A percentile compares a stretch with the other conserved stretches of the same genome.
Conservation (phyloP, 2,888 invertebrate genomes). For the Ormia ochracea region DNA sequence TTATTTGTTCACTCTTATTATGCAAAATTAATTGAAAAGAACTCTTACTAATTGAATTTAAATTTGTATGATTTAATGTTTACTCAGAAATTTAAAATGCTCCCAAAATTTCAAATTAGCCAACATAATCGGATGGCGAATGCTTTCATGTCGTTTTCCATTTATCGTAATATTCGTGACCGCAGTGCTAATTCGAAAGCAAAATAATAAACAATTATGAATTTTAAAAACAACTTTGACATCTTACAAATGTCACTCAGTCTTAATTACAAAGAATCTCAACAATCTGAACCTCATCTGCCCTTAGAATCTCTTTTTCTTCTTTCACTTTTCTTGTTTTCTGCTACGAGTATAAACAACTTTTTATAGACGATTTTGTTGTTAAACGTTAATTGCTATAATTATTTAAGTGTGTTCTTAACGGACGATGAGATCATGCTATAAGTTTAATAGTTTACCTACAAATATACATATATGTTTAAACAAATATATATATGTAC, state of each 20-base stretch:
- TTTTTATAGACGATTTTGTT: slow-evolving; percentile 16
- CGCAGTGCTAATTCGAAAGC: slow-evolving; percentile 17
- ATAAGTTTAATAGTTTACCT: slow-evolving; percentile 56
- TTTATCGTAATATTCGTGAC: neutral
- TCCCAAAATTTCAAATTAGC: slow-evolving; percentile 4
- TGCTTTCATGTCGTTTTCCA: neutral
- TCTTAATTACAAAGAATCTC: slow-evolving; percentile 58
- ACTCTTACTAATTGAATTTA: neutral
- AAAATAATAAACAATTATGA: slow-evolving; percentile 54
- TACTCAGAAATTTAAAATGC: neutral
- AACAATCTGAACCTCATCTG: slow-evolving; percentile 54
- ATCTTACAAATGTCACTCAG: slow-evolving; percentile 60
- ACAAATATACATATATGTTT: neutral
- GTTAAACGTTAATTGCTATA: slow-evolving; percentile 58
- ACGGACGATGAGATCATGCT: slow-evolving; percentile 56
- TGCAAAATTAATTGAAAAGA: neutral
- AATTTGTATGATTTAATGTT: neutral
- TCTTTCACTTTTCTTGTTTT: neutral
- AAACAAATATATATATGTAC: neutral
- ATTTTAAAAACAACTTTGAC: slow-evolving; percentile 58
- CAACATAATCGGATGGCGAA: slow-evolving; percentile 7
- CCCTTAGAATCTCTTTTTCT: slow-evolving; percentile 31
- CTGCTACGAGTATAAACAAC: slow-evolving; percentile 24
- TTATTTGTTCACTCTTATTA: neutral
- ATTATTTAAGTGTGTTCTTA: slow-evolving; percentile 59